Evolutionary conservation across 2,888 invertebrate genomes (phyloP).

Genomic region (Heliconius sara): DNA sequence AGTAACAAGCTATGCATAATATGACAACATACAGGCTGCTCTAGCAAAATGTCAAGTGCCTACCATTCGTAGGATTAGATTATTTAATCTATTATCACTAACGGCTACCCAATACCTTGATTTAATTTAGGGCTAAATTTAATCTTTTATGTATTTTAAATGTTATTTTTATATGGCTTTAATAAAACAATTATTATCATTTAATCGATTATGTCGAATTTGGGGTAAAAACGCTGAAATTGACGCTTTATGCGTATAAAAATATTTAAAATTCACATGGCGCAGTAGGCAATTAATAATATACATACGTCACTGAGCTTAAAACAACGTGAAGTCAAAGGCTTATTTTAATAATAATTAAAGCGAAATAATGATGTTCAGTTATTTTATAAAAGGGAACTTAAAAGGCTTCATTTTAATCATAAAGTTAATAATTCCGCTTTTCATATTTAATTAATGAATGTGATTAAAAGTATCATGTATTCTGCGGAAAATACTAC

Average conservation of each 20-base stretch:
- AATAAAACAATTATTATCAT: neutral
- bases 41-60: neutral
- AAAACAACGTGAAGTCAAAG: slow-evolving; percentile 8
- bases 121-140: neutral
- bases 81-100: neutral
- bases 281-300: slow-evolving; percentile 35
- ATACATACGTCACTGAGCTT: slow-evolving; percentile 22
- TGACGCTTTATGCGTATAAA: neutral
- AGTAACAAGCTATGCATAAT: too few species aligned
- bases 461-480: neutral
- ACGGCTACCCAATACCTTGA: neutral
- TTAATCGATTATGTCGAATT: neutral
- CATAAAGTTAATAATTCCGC: neutral
- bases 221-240: neutral
- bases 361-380: slow-evolving; percentile 6
- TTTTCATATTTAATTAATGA: neutral
- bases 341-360: slow-evolving; percentile 14
- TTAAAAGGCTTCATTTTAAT: neutral
- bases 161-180: neutral
- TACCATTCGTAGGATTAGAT: neutral
- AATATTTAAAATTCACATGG: slow-evolving; percentile 33
- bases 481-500: neutral
- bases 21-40: too few species aligned
- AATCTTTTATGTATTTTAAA: neutral
- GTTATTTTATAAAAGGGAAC: neutral